Evolutionary conservation across 2,113 vertebrate genomes (phyloP), one percentile per base, ranked within the genome.

Genomic region (Taurulus bubalis): DNA sequence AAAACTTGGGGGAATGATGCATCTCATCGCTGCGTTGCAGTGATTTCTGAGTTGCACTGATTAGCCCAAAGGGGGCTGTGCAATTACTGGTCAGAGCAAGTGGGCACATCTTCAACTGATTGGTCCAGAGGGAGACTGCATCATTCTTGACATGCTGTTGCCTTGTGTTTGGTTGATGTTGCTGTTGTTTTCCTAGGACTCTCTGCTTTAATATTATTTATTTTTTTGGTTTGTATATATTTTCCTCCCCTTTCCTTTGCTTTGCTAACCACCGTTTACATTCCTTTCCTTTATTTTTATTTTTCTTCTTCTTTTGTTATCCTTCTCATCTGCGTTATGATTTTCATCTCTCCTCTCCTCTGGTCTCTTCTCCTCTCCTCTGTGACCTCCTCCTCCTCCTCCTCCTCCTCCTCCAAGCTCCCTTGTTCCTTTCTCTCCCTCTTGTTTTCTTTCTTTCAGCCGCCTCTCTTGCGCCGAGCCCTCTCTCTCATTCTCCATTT

Each of bases 61-160:
- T 86, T 77, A 70, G 58, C 47, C 84, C 68, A 11, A 77, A 77
- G 75, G 86, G 72, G 40, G 34, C 45, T 51, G 28, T 51, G 72
- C 72, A 70, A 77, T 75, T 73, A 86, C 85, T 78, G 62, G 69
- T 83, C 59, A 75, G 72, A 85, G 62, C 75, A 85, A 72, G 70
- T 78, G 77, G 79, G 74, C 68, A 70, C 83, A 73, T 80, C 87
- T 84, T 83, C 34, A 75, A 83, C 76, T 40, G 73, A 86, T 60
- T 76, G 77, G 62, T 83, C 77, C 68, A 24, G 75, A 77, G 78
- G 75, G 72, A 53, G 60, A 2, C 16, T 26, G 69, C 78, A 83
- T 82, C 68, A 42, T 85, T 53, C 6, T 16, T 79, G 73, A 79
- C 75, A 49, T 60, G 51, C 72, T 69, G 64, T 20, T 67, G 56